Percentiles rank a stretch among this genome's conserved stretches.
Conservation (phyloP, 1,140 invertebrate genomes). For the Listronotus bonariensis region DNA sequence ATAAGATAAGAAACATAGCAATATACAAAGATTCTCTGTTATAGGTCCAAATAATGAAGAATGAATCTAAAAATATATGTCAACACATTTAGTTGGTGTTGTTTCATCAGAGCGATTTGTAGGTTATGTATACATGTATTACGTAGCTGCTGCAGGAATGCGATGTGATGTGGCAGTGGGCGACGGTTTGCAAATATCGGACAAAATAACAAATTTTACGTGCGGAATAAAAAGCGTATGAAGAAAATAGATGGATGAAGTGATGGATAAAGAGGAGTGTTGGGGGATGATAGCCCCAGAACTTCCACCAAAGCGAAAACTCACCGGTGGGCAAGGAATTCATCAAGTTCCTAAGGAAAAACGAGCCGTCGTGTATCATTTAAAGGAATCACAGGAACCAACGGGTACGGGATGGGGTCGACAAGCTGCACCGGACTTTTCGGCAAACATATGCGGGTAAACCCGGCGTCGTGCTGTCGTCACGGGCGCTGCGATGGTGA, state of each 20-base stretch:
- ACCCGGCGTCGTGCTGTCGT: constrained; percentile 22
- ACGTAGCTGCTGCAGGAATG: constrained; percentile 16
- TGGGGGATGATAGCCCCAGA: constrained; percentile 6
- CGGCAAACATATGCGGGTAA: constrained; percentile 30
- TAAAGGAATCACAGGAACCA: constrained; percentile 9
- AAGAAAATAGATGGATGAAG: not conserved
- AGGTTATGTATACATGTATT: constrained; percentile 20
- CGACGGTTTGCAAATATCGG: not conserved
- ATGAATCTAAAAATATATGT: no score
- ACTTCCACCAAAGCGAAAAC: constrained; percentile 35
- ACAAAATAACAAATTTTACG: not conserved
- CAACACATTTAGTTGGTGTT: constrained; percentile 5
- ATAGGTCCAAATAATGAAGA: no score
- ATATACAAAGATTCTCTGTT: not conserved
- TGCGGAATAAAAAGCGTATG: not conserved
- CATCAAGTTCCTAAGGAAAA: constrained; percentile 37
- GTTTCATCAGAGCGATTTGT: not conserved
- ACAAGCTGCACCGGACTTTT: constrained; percentile 8
- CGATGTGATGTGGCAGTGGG: constrained; percentile 14
- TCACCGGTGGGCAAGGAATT: constrained; percentile 36
- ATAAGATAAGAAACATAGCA: constrained; percentile 3
- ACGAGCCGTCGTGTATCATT: constrained; percentile 37
- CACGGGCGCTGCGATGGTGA: constrained; percentile 13
- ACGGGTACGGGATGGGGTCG: not conserved
- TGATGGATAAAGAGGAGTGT: not conserved